Evolutionary conservation across 2,113 vertebrate genomes (phyloP).

Genomic region (Neotragus moschatus): DNA sequence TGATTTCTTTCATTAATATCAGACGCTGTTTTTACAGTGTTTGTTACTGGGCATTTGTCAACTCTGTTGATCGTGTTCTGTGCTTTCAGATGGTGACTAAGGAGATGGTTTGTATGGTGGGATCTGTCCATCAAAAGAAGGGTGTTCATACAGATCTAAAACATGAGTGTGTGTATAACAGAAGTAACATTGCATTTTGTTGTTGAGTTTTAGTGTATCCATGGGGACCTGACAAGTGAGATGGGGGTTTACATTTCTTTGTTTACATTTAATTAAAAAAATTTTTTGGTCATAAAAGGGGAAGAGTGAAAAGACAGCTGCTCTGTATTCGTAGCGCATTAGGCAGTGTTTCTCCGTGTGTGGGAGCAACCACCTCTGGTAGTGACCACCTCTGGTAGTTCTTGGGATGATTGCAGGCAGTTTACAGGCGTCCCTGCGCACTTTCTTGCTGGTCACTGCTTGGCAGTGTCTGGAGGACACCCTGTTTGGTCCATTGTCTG

Average conservation of each 20-base stretch:
- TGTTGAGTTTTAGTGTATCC: neutral
- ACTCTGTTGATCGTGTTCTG: neutral
- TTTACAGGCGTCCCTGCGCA: neutral
- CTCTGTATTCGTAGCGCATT: neutral
- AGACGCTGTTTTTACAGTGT: neutral
- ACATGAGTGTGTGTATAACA: neutral
- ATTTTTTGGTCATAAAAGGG: neutral
- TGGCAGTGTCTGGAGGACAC: neutral
- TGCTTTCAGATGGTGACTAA: neutral
- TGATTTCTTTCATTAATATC: conserved; percentile 41
- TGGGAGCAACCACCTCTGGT: neutral
- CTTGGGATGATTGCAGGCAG: neutral
- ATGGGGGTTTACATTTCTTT: neutral
- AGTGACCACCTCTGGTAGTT: neutral
- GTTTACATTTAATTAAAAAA: neutral
- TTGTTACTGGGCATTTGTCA: neutral
- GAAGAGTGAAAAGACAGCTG: neutral
- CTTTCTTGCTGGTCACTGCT: neutral
- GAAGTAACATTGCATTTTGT: neutral
- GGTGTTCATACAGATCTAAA: neutral
- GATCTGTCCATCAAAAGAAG: neutral
- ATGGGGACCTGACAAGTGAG: neutral
- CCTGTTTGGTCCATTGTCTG: neutral
- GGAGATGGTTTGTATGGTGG: neutral
- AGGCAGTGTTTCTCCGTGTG: neutral